Conservation (phyloP, 2,888 invertebrate genomes). For the Drosophila vallismaia region DNA sequence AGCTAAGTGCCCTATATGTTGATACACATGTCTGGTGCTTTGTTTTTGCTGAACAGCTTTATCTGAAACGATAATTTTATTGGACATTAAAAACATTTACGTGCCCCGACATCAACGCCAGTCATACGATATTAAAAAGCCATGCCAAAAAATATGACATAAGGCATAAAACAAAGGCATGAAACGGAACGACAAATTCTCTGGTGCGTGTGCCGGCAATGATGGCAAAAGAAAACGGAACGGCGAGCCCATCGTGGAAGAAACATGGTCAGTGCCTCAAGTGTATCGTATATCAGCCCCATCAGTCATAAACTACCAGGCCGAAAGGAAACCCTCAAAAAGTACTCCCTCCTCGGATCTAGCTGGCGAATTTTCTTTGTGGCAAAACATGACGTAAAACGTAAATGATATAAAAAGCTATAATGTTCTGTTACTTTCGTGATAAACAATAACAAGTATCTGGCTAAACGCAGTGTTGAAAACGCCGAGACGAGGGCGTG, state of each 20-base stretch:
- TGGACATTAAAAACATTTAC: conserved; percentile 74
- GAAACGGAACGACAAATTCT: conserved; percentile 50
- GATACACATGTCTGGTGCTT: conserved; percentile 26
- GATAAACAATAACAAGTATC: conserved; percentile 75
- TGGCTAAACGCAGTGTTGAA: conserved; percentile 47
- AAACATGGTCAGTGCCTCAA: conserved; percentile 45
- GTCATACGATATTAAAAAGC: conserved; percentile 71
- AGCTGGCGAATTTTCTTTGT: conserved; percentile 48
- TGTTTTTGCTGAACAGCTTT: conserved; percentile 48
- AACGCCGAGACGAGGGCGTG: conserved; percentile 53
- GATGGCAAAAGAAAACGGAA: conserved; percentile 33
- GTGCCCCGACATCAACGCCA: conserved; percentile 59
- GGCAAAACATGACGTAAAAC: conserved; percentile 63
- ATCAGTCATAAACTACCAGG: conserved; percentile 73
- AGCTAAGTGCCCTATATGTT: conserved; percentile 21
- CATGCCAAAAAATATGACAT: conserved; percentile 59
- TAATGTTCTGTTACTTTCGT: conserved; percentile 67
- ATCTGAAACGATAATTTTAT: conserved; percentile 69
- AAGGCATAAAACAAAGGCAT: conserved; percentile 46
- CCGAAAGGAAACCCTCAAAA: conserved; percentile 15
- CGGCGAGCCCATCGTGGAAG: conserved; percentile 13
- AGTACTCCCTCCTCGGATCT: conserved; percentile 32
- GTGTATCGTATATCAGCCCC: conserved; percentile 67
- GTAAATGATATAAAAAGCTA: conserved; percentile 78
- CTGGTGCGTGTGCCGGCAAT: conserved; percentile 59